A percentile compares a stretch with the other conserved stretches of the same genome.
Evolutionary conservation across 1,140 invertebrate species (phyloP).

Genomic region (Eulimnadia texana): DNA sequence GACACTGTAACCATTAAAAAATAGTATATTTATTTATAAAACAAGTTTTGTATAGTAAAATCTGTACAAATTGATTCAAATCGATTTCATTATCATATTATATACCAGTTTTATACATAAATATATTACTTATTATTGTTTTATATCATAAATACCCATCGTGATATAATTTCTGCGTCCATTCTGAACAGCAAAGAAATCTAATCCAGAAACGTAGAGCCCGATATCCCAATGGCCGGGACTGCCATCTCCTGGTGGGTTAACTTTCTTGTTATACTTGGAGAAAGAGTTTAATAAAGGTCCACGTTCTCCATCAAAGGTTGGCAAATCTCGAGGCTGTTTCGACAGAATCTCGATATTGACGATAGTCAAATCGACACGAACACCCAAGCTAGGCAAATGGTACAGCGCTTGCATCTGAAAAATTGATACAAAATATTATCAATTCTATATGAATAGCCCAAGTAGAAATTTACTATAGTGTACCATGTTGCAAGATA

Average conservation of each 20-base stretch:
- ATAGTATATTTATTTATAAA: no score
- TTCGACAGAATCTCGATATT: slow-evolving; percentile 57
- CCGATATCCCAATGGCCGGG: slow-evolving; percentile 68
- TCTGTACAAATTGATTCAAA: no score
- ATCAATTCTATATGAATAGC: no score
- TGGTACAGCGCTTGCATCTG: slow-evolving; percentile 63
- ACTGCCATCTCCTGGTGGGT: slow-evolving; percentile 48
- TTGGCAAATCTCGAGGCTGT: slow-evolving; percentile 44
- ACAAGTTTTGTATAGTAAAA: no score
- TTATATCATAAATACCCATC: slow-evolving; percentile 36
- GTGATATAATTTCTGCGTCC: slow-evolving; percentile 49
- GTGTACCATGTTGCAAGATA: no score
- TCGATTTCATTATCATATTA: no score
- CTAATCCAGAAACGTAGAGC: slow-evolving; percentile 58
- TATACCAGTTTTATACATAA: no score
- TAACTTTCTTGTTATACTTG: slow-evolving; percentile 49
- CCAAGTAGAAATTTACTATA: no score
- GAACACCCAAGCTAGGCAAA: slow-evolving; percentile 55
- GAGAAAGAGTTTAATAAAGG: slow-evolving; percentile 63
- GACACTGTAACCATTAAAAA: no score
- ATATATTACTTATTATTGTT: no score
- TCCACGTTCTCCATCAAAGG: slow-evolving; percentile 47
- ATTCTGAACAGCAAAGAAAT: slow-evolving; percentile 53
- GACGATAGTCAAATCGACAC: slow-evolving; percentile 55
- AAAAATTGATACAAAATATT: no score